Conservation (phyloP, 2,113 vertebrate genomes). For the Smithornis capensis region DNA sequence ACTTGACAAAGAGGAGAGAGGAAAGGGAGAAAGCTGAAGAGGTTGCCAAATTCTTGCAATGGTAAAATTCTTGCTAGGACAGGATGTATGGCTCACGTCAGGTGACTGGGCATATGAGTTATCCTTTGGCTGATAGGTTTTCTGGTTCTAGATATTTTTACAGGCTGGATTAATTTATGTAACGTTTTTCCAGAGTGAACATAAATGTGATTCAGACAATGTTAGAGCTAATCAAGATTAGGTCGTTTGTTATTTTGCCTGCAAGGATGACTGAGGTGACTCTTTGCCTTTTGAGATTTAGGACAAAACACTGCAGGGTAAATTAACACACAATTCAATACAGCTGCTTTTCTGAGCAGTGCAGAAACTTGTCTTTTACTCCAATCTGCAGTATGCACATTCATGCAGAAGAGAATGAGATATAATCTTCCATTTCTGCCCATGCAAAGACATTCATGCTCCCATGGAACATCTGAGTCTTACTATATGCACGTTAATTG, state of each 20-base stretch:
- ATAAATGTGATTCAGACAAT: neutral
- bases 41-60: neutral
- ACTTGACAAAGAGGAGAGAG: neutral
- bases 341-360: neutral
- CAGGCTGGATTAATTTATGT: constrained; percentile 23
- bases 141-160: constrained; percentile 5
- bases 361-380: neutral
- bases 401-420: neutral
- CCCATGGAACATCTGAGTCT: neutral
- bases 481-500: neutral
- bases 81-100: neutral
- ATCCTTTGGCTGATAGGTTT: neutral
- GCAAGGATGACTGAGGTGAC: neutral
- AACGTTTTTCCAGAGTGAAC: neutral
- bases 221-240: constrained; percentile 20
- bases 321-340: neutral
- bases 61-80: neutral
- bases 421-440: neutral
- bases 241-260: neutral
- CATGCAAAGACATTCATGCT: neutral
- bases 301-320: neutral
- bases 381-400: neutral
- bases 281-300: neutral
- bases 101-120: neutral
- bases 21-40: neutral